Conservation (phyloP, 2,888 invertebrate species). For the Glyphotaelius pellucidus region DNA sequence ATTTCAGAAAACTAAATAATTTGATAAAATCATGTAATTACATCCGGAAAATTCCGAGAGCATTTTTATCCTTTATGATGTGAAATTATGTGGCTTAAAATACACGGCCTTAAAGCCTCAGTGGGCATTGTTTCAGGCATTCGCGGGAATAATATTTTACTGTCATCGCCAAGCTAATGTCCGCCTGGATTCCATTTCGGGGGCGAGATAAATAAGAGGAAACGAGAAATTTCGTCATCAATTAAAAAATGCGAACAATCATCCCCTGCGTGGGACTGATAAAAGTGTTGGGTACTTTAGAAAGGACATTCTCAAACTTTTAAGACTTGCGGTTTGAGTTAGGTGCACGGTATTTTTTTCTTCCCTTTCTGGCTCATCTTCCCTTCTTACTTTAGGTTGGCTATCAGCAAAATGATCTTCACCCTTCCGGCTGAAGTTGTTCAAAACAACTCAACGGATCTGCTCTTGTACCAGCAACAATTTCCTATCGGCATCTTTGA, state of each 20-base stretch:
- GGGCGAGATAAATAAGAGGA: background rate
- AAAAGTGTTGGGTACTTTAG: constrained; percentile 12
- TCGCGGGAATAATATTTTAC: constrained; percentile 19
- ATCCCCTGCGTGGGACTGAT: constrained; percentile 19
- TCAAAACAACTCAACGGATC: no score
- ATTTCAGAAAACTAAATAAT: background rate
- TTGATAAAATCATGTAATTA: background rate
- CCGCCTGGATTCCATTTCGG: background rate
- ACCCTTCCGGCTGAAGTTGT: no score
- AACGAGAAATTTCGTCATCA: constrained; percentile 3
- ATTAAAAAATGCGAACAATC: constrained; percentile 41
- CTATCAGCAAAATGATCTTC: no score
- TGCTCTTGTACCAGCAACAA: no score
- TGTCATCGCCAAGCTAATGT: constrained; percentile 26
- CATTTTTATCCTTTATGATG: background rate
- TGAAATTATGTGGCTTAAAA: constrained; percentile 33
- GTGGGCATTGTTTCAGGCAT: constrained; percentile 20
- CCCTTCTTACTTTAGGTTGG: no score
- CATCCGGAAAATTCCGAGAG: background rate
- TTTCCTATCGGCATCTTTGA: no score
- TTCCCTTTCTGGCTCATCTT: no score
- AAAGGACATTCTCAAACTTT: background rate
- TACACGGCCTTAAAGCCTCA: constrained; percentile 8
- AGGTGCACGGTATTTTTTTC: no score
- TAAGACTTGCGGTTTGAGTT: background rate